Evolutionary conservation across 2,888 invertebrate species (phyloP), one percentile per base, ranked within the genome.

Genomic region (Baronia brevicornis): DNA sequence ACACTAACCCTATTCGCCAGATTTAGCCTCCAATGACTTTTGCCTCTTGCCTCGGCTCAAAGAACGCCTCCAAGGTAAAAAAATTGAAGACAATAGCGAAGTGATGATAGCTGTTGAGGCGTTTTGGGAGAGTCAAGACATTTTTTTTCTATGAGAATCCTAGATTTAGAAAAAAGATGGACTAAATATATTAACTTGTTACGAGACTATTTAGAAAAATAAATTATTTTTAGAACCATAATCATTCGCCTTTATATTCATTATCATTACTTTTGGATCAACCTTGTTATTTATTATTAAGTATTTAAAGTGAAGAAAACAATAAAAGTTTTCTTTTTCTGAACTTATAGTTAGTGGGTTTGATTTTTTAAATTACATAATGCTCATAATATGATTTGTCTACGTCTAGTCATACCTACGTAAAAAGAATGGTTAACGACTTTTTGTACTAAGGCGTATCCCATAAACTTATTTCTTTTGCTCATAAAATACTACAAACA

Each of bases 1-100:
- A 24, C 36, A 34, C 28, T 38, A 33, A 6, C 39, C 37, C 15
- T 41, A 44, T 35, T 46, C 35, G 11, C 39, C 41, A 41, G 44
- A 47, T 23, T 41, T 44, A 25, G 38, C 43, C 7, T 43, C 42
- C 28, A 43, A 43, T 13, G 39, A 43, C 35, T 46, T 46, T 21
- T 44, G 40, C 21, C 39, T 42, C 28, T 44, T 41, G 44, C 41
- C 32, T 27, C 37, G 39, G 33, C 40, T 48, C 27, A 44, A 46
- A 12, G 32, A 46, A 37, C 28, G 37, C 12, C 33, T 46, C 21
- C 10, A 33, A 19, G 37, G 40, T 27, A 39, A 37, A 21, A 41
- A 39, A 43, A 41, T 38, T 41, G 20, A 44, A 15, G 37, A 39
- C 14, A 20, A 43, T 36, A 36, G 28, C 24, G 40, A 33, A 9